phyloP scores from a whole-genome alignment of 2,888 invertebrate genomes.

The Agrochola lychnidis region DNA sequence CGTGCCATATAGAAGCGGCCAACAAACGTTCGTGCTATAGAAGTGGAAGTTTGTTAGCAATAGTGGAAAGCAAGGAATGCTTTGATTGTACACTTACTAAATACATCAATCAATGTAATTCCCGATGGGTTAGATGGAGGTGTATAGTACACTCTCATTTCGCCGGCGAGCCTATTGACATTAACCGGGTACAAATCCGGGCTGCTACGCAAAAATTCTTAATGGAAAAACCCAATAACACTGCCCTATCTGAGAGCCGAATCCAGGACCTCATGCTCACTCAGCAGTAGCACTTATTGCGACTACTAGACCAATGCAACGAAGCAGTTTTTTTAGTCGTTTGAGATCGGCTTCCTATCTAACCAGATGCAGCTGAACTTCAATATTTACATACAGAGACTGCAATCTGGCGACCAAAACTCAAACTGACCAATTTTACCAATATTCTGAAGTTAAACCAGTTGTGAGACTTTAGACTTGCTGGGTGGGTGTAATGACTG shows the following conservation, averaged over 20 bases:
- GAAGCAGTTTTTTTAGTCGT: no score
- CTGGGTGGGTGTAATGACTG: background rate
- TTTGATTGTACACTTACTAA: background rate
- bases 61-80: background rate
- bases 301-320: no score
- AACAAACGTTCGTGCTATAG: background rate
- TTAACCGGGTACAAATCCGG: no score
- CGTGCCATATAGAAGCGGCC: background rate
- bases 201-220: no score
- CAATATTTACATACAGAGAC: background rate
- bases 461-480: background rate
- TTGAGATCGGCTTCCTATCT: background rate
- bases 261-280: no score
- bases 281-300: no score
- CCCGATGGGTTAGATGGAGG: no score
- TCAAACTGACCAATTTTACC: background rate
- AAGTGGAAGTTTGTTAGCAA: constrained; percentile 5
- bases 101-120: background rate
- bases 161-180: no score
- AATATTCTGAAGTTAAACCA: constrained; percentile 4
- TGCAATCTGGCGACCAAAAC: background rate
- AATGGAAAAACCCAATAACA: no score
- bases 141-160: no score
- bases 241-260: no score
- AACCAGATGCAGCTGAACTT: background rate